phyloP scores from a whole-genome alignment of 2,888 invertebrate genomes.

The Galerucella pusilla region DNA sequence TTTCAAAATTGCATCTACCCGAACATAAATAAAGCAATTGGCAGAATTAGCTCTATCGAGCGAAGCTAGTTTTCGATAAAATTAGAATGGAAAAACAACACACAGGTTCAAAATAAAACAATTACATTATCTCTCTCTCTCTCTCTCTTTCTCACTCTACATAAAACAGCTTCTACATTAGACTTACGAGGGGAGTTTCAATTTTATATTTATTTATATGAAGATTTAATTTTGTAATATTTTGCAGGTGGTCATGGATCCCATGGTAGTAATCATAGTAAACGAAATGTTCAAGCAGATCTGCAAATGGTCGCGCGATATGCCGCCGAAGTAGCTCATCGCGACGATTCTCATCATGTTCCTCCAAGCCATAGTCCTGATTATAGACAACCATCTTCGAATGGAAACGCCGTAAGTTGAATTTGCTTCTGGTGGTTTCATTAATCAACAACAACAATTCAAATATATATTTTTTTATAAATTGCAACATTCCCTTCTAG shows the following conservation, averaged over 20 bases:
- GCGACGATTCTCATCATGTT: constrained; percentile 63
- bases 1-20: neutral
- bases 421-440: neutral
- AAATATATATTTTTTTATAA: too few species aligned
- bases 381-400: constrained; percentile 69
- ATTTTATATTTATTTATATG: neutral
- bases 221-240: neutral
- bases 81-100: constrained; percentile 18
- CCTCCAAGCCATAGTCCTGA: constrained; percentile 64
- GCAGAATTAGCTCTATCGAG: neutral
- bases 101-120: constrained; percentile 18
- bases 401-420: constrained; percentile 70
- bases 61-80: constrained; percentile 6
- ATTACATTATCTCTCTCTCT: neutral
- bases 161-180: neutral
- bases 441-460: too few species aligned
- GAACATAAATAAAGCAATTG: constrained; percentile 4
- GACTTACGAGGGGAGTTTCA: neutral
- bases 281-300: constrained; percentile 78
- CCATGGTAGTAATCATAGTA: constrained; percentile 59
- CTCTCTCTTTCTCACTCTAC: neutral
- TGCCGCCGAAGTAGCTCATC: constrained; percentile 70
- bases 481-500: too few species aligned
- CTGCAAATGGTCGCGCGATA: constrained; percentile 81
- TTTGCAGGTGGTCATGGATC: constrained; percentile 48